Conservation (phyloP, 2,113 vertebrate genomes). For the Balaeniceps rex region DNA sequence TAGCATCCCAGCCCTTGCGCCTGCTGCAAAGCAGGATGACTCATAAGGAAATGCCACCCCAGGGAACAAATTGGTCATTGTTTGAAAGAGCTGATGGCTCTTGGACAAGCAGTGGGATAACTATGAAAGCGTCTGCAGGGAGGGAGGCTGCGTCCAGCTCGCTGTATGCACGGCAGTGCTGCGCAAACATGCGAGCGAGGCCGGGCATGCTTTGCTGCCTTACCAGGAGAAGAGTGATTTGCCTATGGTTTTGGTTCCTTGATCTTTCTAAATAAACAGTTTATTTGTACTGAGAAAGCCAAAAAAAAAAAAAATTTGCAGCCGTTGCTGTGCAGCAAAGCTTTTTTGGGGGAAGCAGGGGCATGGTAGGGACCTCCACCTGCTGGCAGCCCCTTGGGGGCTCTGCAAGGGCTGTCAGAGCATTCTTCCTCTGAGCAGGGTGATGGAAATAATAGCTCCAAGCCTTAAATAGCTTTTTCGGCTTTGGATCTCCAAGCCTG, state of each 20-base stretch:
- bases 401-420: background rate
- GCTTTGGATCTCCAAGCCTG: background rate
- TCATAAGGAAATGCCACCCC: background rate
- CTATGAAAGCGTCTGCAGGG: background rate
- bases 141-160: background rate
- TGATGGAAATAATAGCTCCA: background rate
- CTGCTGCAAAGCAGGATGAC: background rate
- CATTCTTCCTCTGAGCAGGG: background rate
- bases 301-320: background rate
- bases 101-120: background rate
- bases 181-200: background rate
- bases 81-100: background rate
- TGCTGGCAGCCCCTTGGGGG: background rate
- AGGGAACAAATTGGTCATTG: background rate
- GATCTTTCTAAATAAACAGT: constrained; percentile 15
- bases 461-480: background rate
- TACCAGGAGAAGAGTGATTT: background rate
- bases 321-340: background rate
- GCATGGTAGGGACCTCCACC: background rate
- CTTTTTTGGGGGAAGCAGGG: background rate
- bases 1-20: background rate
- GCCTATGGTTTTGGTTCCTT: constrained; percentile 12
- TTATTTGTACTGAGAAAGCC: background rate
- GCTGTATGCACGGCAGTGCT: background rate
- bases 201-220: constrained; percentile 26